Evolutionary conservation across 2,797 vertebrate genomes (phyloP).

Genomic region (Salarias fasciatus): DNA sequence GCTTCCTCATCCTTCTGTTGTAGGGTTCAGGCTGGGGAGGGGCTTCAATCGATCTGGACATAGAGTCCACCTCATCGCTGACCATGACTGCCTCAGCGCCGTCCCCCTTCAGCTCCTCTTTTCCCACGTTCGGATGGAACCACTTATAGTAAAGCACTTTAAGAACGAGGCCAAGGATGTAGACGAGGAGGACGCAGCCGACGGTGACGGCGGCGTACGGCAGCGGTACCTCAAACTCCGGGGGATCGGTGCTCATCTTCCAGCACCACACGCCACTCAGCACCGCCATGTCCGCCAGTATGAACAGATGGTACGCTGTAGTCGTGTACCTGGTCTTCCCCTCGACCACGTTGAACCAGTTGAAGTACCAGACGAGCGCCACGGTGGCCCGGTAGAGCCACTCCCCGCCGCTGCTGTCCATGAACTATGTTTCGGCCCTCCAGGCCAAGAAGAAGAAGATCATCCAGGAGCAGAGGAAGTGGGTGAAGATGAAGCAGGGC

Average conservation of each 20-base stretch:
- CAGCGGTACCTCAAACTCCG: background rate
- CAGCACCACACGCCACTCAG: constrained; percentile 84
- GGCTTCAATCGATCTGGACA: background rate
- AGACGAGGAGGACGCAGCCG: constrained; percentile 14
- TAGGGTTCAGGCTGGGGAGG: background rate
- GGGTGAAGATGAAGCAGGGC: constrained; percentile 73
- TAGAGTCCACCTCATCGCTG: too few relatives aligned
- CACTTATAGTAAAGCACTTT: constrained; percentile 82
- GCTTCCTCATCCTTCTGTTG: constrained; percentile 74
- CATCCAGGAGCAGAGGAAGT: constrained; percentile 87
- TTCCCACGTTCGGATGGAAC: constrained; percentile 79
- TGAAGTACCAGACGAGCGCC: constrained; percentile 94
- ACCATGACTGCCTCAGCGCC: too few relatives aligned
- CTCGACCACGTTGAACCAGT: constrained; percentile 92
- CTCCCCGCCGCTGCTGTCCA: constrained; percentile 84
- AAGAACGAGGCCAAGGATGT: constrained; percentile 77
- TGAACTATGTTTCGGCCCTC: constrained; percentile 88
- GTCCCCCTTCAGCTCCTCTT: background rate
- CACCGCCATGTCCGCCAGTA: constrained; percentile 81
- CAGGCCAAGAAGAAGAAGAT: constrained; percentile 87
- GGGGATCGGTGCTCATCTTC: constrained; percentile 15
- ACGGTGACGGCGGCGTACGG: background rate
- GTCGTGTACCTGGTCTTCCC: constrained; percentile 85
- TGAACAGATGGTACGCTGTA: constrained; percentile 88
- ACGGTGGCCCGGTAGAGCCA: constrained; percentile 89